Base-by-base conservation (phyloP, 2,113 vertebrate species). In the Cottus gobio region DNA sequence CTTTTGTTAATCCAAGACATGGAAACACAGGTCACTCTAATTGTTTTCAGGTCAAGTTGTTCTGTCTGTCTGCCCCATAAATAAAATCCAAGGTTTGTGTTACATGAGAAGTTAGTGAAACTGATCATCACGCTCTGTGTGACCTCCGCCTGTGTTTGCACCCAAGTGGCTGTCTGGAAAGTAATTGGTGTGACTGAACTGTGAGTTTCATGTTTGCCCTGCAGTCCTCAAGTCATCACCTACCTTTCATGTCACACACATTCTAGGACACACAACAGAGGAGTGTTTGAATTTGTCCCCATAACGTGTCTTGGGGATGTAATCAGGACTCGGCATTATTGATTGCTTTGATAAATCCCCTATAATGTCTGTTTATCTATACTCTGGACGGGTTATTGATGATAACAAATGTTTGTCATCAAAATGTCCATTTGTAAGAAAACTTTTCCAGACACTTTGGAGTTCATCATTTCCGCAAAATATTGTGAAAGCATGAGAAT, bases 71-170 rank as follows among this genome's bases (percentile, higher is more conserved):
- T 46, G 37, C 30, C 39, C 30, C 16, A n/a, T 48, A 64, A 64
- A 34, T 12, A 0, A 42, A 63, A 80, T 30, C 13, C 15, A 8
- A 36, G 12, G 7, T 36, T 70, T 54, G 56, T 26, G 10, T 79
- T n/a, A 62, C 1, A 16, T 57, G 34, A 72, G 28, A 68, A 5
- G n/a, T 58, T 77, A 81, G n/a, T 71, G 64, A 39, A 71, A 81
- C 57, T 50, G 39, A 64, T 57, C 13, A 36, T 62, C 13, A 44
- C 22, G 39, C 58, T 48, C 9, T 67, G 10, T n/a, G 24, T 2
- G 2, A 26, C 62, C 6, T 26, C 2, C 0, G 0, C 36, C 63
- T 18, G 46, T 1, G 8, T 34, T 64, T 18, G 7, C 22, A 34
- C 4, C 9, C 11, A 20, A 12, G 18, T 34, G n/a, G 4, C 31